A percentile compares a stretch with the other conserved stretches of the same genome.
phyloP scores from a whole-genome alignment of 2,113 vertebrate genomes.

The Notechis scutatus region DNA sequence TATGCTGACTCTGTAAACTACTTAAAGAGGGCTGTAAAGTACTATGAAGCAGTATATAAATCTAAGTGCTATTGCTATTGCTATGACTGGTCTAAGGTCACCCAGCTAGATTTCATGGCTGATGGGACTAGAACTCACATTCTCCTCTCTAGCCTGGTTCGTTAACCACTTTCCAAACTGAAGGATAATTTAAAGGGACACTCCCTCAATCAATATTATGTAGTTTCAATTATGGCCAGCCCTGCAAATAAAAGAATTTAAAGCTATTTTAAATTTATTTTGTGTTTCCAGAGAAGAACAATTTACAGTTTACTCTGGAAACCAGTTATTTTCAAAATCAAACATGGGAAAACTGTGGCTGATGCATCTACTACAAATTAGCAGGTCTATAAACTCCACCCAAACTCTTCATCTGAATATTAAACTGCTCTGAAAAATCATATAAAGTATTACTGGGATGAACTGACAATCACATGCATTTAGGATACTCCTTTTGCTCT shows the following conservation, averaged over 20 bases:
- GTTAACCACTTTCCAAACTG: not conserved
- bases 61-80: too few relatives aligned
- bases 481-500: not conserved
- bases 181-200: not conserved
- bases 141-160: not conserved
- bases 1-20: too few relatives aligned
- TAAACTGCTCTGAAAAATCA: not conserved
- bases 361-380: not conserved
- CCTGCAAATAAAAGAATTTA: not conserved
- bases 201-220: not conserved
- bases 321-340: not conserved
- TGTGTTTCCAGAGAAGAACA: not conserved
- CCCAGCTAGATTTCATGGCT: not conserved
- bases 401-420: not conserved
- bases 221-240: not conserved
- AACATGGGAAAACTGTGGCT: not conserved
- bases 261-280: too few relatives aligned
- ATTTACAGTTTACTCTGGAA: not conserved
- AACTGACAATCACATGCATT: not conserved
- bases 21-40: too few relatives aligned
- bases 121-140: not conserved
- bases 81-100: not conserved
- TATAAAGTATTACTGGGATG: not conserved
- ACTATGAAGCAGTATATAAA: too few relatives aligned
- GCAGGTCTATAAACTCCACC: not conserved